A percentile compares a stretch with the other conserved stretches of the same genome.
Conservation (phyloP, 2,797 vertebrate species). For the Sebastes iracundus region DNA sequence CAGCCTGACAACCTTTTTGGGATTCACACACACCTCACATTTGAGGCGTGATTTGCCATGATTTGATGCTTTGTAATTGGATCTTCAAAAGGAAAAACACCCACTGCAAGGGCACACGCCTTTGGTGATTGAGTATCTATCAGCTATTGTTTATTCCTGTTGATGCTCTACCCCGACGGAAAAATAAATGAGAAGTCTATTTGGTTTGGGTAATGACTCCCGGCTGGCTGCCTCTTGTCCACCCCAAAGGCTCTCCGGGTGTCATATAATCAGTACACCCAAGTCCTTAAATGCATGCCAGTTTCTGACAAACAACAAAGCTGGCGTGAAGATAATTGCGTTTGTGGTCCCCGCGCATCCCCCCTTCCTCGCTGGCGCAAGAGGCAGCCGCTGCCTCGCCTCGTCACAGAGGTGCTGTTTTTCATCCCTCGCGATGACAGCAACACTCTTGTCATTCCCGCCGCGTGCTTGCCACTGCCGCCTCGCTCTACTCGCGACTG, state of each 20-base stretch:
- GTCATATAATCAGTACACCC: constrained; percentile 75
- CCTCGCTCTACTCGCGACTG: constrained; percentile 48
- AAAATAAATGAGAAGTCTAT: constrained; percentile 77
- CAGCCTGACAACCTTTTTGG: background rate
- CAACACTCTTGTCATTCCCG: constrained; percentile 73
- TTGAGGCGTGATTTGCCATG: constrained; percentile 21
- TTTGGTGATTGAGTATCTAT: constrained; percentile 55
- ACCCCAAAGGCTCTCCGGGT: constrained; percentile 68
- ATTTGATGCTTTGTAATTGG: constrained; percentile 50
- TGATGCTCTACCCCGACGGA: constrained; percentile 54
- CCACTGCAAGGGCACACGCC: background rate
- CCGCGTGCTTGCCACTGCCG: constrained; percentile 44
- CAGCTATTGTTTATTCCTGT: constrained; percentile 62
- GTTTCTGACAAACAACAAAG: constrained; percentile 77
- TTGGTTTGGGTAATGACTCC: constrained; percentile 77
- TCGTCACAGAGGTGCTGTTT: constrained; percentile 75
- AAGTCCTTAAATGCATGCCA: constrained; percentile 69
- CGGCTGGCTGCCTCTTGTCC: constrained; percentile 68
- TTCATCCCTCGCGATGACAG: constrained; percentile 72
- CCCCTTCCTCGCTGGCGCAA: constrained; percentile 47
- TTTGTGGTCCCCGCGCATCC: constrained; percentile 63
- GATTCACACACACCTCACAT: constrained; percentile 9
- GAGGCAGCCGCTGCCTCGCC: constrained; percentile 65
- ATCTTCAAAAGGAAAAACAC: constrained; percentile 46
- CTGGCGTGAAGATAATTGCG: constrained; percentile 75